phyloP scores from a whole-genome alignment of 1,140 invertebrate species.

The Halesus radiatus region DNA sequence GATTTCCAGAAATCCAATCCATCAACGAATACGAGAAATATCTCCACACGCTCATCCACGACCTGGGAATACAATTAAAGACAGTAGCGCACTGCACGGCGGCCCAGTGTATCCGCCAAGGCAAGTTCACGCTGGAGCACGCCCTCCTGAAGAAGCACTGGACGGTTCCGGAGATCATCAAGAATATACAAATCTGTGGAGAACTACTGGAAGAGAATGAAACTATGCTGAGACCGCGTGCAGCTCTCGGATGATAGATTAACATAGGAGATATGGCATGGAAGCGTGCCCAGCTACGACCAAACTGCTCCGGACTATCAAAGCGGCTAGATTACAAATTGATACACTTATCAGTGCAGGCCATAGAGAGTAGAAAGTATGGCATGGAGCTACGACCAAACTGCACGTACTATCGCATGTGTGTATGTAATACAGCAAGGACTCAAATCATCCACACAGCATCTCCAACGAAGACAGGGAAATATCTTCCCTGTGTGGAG shows the following conservation, averaged over 20 bases:
- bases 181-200: conserved; percentile 77
- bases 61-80: conserved; percentile 84
- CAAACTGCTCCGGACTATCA: no score
- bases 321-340: no score
- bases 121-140: conserved; percentile 83
- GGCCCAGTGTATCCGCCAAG: conserved; percentile 86
- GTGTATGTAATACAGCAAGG: no score
- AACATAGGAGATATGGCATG: no score
- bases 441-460: no score
- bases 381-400: no score
- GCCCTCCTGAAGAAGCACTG: conserved; percentile 89
- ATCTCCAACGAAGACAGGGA: no score
- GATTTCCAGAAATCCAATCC: conserved; percentile 80
- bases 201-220: conserved; percentile 71
- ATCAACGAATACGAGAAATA: conserved; percentile 87
- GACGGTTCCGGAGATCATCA: conserved; percentile 79
- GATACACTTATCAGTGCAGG: no score
- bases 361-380: no score
- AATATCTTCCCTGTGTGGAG: no score
- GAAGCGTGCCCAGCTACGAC: no score
- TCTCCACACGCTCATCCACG: conserved; percentile 80
- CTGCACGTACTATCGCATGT: no score
- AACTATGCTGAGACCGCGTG: conserved; percentile 66
- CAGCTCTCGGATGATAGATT: conserved; percentile 47
- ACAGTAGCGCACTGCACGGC: conserved; percentile 84